Base-by-base conservation (phyloP, 2,113 vertebrate genomes). In the Variabilichromis moorii region DNA sequence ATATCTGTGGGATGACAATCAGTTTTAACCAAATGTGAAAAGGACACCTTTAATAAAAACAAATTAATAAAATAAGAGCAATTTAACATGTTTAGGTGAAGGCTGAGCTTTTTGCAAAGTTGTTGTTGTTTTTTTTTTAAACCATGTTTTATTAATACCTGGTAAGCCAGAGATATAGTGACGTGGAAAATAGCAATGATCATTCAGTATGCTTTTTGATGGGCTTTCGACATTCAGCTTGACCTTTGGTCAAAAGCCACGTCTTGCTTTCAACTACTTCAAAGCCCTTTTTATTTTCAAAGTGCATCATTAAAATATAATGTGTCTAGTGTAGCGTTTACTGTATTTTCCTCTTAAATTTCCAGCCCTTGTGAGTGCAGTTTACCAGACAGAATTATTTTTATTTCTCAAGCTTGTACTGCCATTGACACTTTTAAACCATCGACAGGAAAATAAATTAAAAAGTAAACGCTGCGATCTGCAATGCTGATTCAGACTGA, bases 241-340 rank as follows among this genome's bases (percentile, higher is more conserved):
- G 88, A 93, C 92, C 86, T 93, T 88, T 93, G 81, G 79, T 85
- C 83, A 81, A 91, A 85, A 68, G 66, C 47, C 35, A 85, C 7
- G 76, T 54, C 40, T 28, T 35, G 4, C 71, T 89, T 93, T 93
- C 21, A 90, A 84, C 81, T 35, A 14, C 21, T 86, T 90, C 90
- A 91, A 90, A 94, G 85, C 81, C 59, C 21, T 35, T 89, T 47
- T 47, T 50, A 37, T 50, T 31, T 81, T 57, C 63, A 35, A 90
- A 90, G 63, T 54, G 71, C 24, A 79, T 14, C 8, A 17, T 28
- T 26, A 33, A 83, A 80, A 89, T 19, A 61, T 50, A 54, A 84
- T 21, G 80, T n/a, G 28, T 91, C 68, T 82, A 31, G 85, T 61
- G 37, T 35, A 14, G 26, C 80, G 13, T 59, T 63, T 1, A 33